Evolutionary conservation across 2,113 vertebrate genomes (phyloP).

Genomic region (Carollia perspicillata): DNA sequence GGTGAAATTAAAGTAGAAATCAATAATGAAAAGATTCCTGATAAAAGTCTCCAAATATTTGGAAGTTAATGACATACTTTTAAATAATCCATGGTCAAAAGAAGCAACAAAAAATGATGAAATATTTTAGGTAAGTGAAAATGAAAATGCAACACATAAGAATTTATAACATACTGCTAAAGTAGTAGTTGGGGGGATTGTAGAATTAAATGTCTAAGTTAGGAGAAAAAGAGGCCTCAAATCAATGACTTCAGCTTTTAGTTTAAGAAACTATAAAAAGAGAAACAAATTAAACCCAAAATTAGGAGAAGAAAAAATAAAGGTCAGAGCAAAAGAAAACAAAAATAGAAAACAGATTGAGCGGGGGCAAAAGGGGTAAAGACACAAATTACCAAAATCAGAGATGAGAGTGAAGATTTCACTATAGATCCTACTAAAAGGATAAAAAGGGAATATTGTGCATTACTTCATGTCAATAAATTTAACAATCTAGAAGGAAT

Average conservation of each 20-base stretch:
- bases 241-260: neutral
- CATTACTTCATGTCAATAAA: neutral
- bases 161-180: neutral
- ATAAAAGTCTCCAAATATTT: neutral
- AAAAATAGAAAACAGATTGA: neutral
- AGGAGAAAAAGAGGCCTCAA: neutral
- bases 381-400: neutral
- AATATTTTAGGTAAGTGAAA: neutral
- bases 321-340: neutral
- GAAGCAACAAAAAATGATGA: neutral
- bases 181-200: neutral
- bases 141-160: neutral
- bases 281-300: neutral
- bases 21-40: neutral
- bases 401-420: too few relatives aligned
- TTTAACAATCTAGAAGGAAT: neutral
- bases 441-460: too few relatives aligned
- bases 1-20: neutral
- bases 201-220: neutral
- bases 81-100: neutral
- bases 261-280: neutral
- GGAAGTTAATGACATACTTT: neutral
- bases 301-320: neutral
- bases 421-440: too few relatives aligned
- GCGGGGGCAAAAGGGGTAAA: neutral